Evolutionary conservation across 2,797 vertebrate genomes (phyloP).

Genomic region (Chromobotia macracanthus): DNA sequence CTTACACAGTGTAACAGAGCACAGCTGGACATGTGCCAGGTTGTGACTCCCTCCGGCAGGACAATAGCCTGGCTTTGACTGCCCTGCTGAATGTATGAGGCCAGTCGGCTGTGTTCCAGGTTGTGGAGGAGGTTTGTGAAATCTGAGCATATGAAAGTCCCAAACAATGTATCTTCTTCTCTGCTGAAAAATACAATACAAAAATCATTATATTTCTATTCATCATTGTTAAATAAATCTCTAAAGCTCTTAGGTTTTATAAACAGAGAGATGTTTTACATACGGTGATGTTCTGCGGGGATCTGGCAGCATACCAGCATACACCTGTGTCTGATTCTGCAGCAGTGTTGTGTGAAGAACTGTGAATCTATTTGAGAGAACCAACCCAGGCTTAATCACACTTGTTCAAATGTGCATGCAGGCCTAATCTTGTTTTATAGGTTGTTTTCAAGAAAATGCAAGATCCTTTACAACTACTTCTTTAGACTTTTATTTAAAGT

Average conservation of each 20-base stretch:
- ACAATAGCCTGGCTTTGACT: constrained; percentile 43
- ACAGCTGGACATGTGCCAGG: constrained; percentile 38
- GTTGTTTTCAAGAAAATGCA: too few relatives aligned
- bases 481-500: not conserved
- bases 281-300: constrained; percentile 15
- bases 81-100: constrained; percentile 4
- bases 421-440: not conserved
- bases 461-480: not conserved
- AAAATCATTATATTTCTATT: not conserved
- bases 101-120: constrained; percentile 1
- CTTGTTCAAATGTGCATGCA: not conserved
- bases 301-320: not conserved
- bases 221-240: not conserved
- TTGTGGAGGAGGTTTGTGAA: not conserved
- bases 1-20: constrained; percentile 56
- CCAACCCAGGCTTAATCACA: not conserved
- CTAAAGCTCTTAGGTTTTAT: too few relatives aligned
- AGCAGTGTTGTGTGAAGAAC: too few relatives aligned
- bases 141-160: not conserved
- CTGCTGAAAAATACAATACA: not conserved
- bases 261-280: too few relatives aligned
- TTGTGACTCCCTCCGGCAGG: constrained; percentile 15
- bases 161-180: not conserved
- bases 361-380: not conserved
- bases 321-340: not conserved